Percentiles rank a stretch among this genome's conserved stretches.
phyloP scores from a whole-genome alignment of 1,140 invertebrate species.

The Ylistrum balloti region DNA sequence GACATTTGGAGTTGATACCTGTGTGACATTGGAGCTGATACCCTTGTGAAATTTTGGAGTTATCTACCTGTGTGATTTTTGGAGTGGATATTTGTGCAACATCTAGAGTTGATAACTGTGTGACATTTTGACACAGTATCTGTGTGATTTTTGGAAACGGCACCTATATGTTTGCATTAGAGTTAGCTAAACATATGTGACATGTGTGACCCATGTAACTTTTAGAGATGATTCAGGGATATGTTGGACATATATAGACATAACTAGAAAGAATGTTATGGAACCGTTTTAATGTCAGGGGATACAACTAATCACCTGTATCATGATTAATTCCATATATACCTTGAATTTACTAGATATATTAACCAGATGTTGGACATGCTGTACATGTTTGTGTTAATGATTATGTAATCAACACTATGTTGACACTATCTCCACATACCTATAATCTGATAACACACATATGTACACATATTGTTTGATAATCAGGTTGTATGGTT shows the following conservation, averaged over 20 bases:
- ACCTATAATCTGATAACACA: background rate
- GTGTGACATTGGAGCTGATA: background rate
- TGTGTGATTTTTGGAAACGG: background rate
- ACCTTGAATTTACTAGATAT: no score
- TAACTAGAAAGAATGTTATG: no score
- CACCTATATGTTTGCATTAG: background rate
- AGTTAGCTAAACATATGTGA: no score
- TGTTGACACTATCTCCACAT: background rate
- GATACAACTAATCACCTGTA: no score
- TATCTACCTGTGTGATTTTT: background rate
- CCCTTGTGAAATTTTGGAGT: no score
- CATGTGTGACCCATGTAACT: no score
- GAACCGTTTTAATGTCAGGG: no score
- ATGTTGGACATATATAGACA: no score
- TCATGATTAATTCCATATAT: no score
- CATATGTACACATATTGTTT: background rate
- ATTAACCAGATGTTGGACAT: slow-evolving; percentile 15
- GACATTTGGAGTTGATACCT: background rate
- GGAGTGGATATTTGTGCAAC: background rate
- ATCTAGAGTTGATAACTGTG: no score
- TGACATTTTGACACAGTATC: background rate
- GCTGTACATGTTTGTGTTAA: background rate
- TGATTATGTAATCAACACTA: slow-evolving; percentile 8
- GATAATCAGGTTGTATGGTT: background rate
- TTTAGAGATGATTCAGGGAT: no score